Evolutionary conservation across 2,113 vertebrate genomes (phyloP), one percentile per base, ranked within the genome.

Genomic region (Zapornia atra): DNA sequence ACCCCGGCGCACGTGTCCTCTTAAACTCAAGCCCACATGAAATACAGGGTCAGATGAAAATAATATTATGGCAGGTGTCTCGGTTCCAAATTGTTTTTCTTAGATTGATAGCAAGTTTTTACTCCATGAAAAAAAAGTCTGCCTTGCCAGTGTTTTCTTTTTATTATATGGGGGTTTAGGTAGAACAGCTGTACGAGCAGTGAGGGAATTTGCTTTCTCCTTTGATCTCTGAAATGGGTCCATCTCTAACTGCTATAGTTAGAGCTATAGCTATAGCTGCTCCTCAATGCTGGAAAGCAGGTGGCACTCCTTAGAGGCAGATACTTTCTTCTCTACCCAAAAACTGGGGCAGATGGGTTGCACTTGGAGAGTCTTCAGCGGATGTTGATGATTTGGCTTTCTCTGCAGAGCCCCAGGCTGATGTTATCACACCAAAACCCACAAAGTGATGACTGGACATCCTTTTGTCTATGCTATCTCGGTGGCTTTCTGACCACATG

Each of bases 41-140:
- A 96, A 93, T 88, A 84, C 6, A 76, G 77, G 44, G 89, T 86
- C 51, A 78, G 63, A 89, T 76, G 65, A 94, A 95, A 95, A 94
- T 65, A 84, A 78, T 94, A 82, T 94, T 94, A 31, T 79, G 69
- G 72, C 93, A 96, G 93, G 76, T 92, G 92, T 71, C 94, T 90
- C 29, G 19, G 59, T 61, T 82, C 44, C 83, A 87, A 85, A 89
- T 89, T 79, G 69, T 93, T 94, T 96, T 96, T 91, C 65, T 84
- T 94, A 93, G 79, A 63, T 40, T 68, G 72, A 75, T 81, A 88
- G 31, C 51, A 94, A 81, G 72, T 22, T 88, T 95, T 84, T 81
- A 84, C 29, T 90, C 18, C 29, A 64, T 71, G 71, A 81, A 69
- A 88, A 79, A 24, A 72, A 76, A 25, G 25, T 60, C 26, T 66